Evolutionary conservation across 2,888 invertebrate species (phyloP).

Genomic region (Geophilus truncorum): DNA sequence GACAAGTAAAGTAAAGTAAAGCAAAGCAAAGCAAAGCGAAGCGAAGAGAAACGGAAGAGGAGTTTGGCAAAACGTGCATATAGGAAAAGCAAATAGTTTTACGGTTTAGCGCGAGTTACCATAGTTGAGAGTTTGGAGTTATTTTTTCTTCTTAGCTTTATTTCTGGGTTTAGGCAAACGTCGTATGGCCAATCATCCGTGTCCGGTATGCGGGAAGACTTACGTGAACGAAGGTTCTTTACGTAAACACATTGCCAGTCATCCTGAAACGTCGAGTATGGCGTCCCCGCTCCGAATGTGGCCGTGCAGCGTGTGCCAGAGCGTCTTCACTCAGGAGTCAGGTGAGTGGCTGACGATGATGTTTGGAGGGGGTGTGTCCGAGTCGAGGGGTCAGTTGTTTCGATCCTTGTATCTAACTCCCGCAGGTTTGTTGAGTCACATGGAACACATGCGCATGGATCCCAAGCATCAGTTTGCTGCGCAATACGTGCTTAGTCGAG

Average conservation of each 20-base stretch:
- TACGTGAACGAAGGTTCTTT: conserved; percentile 91
- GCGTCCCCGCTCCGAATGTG: conserved; percentile 75
- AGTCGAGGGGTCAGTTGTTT: conserved; percentile 16
- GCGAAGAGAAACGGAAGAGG: background rate
- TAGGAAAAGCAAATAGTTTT: background rate
- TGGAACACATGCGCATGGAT: conserved; percentile 96
- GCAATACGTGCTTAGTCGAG: conserved; percentile 83
- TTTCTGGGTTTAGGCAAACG: conserved; percentile 62
- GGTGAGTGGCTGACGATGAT: conserved; percentile 56
- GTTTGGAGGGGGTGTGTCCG: background rate
- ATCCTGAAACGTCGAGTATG: conserved; percentile 82
- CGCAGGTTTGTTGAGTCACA: conserved; percentile 79
- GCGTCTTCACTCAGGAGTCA: conserved; percentile 90
- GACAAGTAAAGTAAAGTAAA: background rate
- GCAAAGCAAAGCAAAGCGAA: background rate
- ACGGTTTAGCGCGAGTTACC: background rate
- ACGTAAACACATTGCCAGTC: conserved; percentile 87
- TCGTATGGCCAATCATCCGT: conserved; percentile 89
- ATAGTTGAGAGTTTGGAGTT: background rate
- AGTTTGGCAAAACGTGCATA: background rate
- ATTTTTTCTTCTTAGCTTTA: conserved; percentile 14
- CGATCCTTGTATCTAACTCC: background rate
- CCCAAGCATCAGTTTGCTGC: conserved; percentile 94
- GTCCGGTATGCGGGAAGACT: conserved; percentile 91
- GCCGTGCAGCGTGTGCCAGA: conserved; percentile 93